Conservation (phyloP, 2,888 invertebrate species). For the Eurois occulta region DNA sequence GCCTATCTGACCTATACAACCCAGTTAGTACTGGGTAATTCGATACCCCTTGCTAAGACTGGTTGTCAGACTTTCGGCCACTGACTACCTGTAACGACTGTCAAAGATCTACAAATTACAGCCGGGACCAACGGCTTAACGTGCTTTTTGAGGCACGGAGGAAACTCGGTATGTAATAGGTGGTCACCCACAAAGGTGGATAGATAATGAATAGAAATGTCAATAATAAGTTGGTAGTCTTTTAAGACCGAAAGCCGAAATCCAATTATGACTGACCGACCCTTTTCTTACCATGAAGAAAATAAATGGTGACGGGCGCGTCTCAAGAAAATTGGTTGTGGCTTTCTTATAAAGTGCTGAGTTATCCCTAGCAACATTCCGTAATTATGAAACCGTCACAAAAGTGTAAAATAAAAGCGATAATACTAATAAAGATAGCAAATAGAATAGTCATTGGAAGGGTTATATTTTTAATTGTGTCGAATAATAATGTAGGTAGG, state of each 20-base stretch:
- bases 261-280: neutral
- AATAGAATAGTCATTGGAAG: neutral
- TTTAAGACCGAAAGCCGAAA: neutral
- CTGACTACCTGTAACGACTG: no score
- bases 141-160: no score
- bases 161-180: no score
- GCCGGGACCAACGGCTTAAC: no score
- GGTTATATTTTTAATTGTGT: neutral
- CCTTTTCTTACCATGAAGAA: neutral
- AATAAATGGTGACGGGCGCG: neutral
- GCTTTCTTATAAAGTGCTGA: slow-evolving; percentile 4
- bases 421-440: neutral
- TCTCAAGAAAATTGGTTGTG: neutral
- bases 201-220: neutral
- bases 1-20: no score
- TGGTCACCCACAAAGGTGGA: neutral
- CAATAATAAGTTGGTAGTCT: neutral
- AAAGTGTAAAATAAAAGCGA: neutral
- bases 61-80: no score
- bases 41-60: no score
- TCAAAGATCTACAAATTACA: no score
- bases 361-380: neutral
- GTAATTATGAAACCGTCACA: neutral
- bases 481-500: no score
- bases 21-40: no score